Conservation (phyloP, 2,797 vertebrate genomes). For the Hyperoplus lanceolatus region DNA sequence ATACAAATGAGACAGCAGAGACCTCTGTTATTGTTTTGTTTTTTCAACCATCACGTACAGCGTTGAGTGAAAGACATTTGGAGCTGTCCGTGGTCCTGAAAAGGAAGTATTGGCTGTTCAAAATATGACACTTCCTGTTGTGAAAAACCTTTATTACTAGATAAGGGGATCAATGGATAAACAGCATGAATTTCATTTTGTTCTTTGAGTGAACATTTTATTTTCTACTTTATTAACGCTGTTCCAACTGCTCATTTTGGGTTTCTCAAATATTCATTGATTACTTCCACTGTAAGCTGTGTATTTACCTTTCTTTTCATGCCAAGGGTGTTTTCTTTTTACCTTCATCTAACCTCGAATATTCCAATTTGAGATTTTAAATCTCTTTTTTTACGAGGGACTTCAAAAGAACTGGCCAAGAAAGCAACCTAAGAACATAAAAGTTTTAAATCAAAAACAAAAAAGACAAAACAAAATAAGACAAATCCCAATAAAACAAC, state of each 20-base stretch:
- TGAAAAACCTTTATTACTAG: background rate
- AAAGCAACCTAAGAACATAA: too few species aligned
- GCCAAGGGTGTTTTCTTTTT: background rate
- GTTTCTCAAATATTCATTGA: slow-evolving; percentile 31
- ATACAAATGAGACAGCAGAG: slow-evolving; percentile 28
- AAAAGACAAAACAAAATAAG: slow-evolving; percentile 9
- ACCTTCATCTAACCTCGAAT: too few species aligned
- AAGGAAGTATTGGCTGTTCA: background rate
- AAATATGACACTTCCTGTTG: slow-evolving; percentile 16
- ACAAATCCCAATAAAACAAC: too few species aligned
- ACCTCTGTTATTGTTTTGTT: slow-evolving; percentile 43
- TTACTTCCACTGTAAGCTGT: slow-evolving; percentile 28
- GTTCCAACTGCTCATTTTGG: slow-evolving; percentile 33
- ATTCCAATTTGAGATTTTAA: too few species aligned
- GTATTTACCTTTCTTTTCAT: slow-evolving; percentile 21
- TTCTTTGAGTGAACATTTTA: slow-evolving; percentile 32
- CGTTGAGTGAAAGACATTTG: background rate
- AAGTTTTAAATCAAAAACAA: too few species aligned
- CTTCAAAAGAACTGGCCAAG: too few species aligned
- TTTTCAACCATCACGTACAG: slow-evolving; percentile 4
- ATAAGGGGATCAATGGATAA: slow-evolving; percentile 11
- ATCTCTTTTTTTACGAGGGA: too few species aligned
- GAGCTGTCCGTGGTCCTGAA: slow-evolving; percentile 46
- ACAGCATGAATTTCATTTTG: slow-evolving; percentile 36
- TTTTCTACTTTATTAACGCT: slow-evolving; percentile 26